Conservation (phyloP, 1,140 invertebrate genomes). For the Eurosta solidaginis region DNA sequence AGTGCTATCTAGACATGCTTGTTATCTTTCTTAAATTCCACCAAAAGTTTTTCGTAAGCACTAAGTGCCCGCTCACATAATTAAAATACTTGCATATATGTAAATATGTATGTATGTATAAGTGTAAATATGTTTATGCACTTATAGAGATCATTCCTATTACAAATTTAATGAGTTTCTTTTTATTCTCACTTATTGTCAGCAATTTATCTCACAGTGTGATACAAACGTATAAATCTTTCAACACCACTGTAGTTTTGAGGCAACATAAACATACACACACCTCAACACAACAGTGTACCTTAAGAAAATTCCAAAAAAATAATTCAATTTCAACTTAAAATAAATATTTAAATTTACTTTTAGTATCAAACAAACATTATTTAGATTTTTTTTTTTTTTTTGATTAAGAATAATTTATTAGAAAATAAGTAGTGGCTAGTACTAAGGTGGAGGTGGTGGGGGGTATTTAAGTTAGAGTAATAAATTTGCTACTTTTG, state of each 20-base stretch:
- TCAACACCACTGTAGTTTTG: slow-evolving; percentile 42
- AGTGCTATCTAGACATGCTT: too few species aligned
- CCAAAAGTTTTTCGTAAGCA: neutral
- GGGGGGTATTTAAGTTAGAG: neutral
- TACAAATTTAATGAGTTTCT: neutral
- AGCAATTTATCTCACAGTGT: slow-evolving; percentile 58
- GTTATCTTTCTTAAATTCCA: slow-evolving; percentile 1
- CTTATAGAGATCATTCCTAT: neutral
- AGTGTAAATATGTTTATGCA: neutral
- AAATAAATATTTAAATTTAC: slow-evolving; percentile 56
- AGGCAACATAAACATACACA: neutral
- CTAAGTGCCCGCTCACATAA: too few species aligned
- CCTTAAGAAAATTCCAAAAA: slow-evolving; percentile 31
- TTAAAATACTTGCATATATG: neutral
- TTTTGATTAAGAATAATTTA: slow-evolving; percentile 27
- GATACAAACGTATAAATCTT: slow-evolving; percentile 58
- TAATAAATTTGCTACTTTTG: neutral
- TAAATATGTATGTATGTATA: neutral
- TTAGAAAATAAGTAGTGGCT: neutral
- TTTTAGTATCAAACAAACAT: slow-evolving; percentile 7
- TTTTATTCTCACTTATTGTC: slow-evolving; percentile 38
- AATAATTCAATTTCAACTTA: slow-evolving; percentile 55
- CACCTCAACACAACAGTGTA: neutral
- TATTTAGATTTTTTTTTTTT: slow-evolving; percentile 26
- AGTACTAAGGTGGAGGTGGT: neutral